phyloP scores from a whole-genome alignment of 2,797 vertebrate genomes.

The Phylloscopus collybita region DNA sequence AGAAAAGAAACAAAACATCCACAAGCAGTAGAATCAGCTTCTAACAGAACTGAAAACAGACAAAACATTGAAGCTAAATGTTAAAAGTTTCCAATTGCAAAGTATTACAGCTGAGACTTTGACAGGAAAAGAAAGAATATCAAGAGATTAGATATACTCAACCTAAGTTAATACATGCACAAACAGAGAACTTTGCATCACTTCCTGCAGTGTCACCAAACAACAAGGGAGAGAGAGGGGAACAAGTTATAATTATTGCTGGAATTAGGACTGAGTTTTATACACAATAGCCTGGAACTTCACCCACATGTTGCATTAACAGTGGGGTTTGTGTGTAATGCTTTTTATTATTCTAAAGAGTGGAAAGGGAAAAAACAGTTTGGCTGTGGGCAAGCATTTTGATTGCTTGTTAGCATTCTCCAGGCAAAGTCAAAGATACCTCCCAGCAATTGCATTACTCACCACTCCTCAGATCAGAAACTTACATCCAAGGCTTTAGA shows the following conservation, averaged over 20 bases:
- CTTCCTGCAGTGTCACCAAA: slow-evolving; percentile 7
- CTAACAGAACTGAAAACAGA: background rate
- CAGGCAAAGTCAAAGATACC: slow-evolving; percentile 51
- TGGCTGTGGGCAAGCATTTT: slow-evolving; percentile 41
- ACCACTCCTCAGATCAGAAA: slow-evolving; percentile 35
- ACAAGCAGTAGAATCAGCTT: background rate
- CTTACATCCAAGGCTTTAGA: slow-evolving; percentile 42
- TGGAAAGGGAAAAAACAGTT: slow-evolving; percentile 53
- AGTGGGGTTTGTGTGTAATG: slow-evolving; percentile 43
- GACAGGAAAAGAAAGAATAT: slow-evolving; percentile 2
- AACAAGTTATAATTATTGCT: slow-evolving; percentile 50
- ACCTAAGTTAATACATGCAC: background rate
- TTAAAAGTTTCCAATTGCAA: background rate
- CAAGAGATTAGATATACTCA: background rate
- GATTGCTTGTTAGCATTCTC: slow-evolving; percentile 49
- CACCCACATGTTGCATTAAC: slow-evolving; percentile 52
- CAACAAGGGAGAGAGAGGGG: background rate
- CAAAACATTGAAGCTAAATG: background rate
- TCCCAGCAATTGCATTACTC: slow-evolving; percentile 60
- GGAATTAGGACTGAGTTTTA: slow-evolving; percentile 40
- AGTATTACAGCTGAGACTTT: background rate
- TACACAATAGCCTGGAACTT: slow-evolving; percentile 68
- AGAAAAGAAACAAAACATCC: slow-evolving; percentile 20
- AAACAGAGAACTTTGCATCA: slow-evolving; percentile 45
- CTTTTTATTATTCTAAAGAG: slow-evolving; percentile 58